Percentiles rank a stretch among this genome's conserved stretches.
Evolutionary conservation across 2,113 vertebrate species (phyloP).

Genomic region (Orientallactaga bullata): DNA sequence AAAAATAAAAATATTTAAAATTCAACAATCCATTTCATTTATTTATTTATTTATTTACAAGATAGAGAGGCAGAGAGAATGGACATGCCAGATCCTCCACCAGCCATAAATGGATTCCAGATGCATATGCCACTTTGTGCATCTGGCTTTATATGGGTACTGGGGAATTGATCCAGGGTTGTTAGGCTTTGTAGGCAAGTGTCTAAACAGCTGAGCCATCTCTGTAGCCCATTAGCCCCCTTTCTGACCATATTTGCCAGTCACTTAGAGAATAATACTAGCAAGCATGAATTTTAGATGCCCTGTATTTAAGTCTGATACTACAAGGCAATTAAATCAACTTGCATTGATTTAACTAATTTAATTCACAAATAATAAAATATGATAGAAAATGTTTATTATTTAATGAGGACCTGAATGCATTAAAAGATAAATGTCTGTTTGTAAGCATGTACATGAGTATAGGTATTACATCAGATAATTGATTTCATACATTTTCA

Average conservation of each 20-base stretch:
- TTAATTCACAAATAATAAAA: conserved; percentile 46
- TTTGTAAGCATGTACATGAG: not conserved
- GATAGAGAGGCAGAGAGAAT: no score
- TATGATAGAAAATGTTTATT: not conserved
- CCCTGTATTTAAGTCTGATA: conserved; percentile 28
- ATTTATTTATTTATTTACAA: no score
- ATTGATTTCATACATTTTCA: conserved; percentile 17
- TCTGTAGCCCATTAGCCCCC: no score
- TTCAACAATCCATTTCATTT: no score
- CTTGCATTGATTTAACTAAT: not conserved
- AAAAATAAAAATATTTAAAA: no score
- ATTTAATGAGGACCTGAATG: conserved; percentile 18
- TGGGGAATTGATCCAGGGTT: no score
- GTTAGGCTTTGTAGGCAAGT: no score
- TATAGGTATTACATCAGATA: not conserved
- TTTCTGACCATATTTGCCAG: not conserved
- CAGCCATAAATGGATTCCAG: no score
- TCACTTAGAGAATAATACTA: not conserved
- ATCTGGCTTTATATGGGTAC: no score
- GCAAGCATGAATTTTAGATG: not conserved
- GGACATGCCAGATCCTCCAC: no score
- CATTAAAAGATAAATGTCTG: not conserved
- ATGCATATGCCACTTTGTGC: no score
- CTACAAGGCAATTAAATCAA: not conserved
- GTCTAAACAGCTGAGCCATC: no score